Evolutionary conservation across 2,797 vertebrate genomes (phyloP), one percentile per base, ranked within the genome.

Genomic region (Acrossocheilus fasciatus): DNA sequence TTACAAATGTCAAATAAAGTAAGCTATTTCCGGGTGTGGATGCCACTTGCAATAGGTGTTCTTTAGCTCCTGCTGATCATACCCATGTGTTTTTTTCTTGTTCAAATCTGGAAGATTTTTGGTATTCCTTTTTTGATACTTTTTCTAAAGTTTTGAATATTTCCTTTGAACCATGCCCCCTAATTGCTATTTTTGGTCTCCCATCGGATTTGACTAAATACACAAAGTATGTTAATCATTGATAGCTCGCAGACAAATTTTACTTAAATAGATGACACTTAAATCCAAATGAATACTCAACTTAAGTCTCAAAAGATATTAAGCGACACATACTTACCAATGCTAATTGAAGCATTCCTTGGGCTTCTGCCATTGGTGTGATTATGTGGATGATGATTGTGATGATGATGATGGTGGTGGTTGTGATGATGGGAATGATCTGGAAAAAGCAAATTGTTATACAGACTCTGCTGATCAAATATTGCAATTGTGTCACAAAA

Each of bases 401-500:
- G 90, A 9, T 92, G 91, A 79, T 90, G 86, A 9, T 91, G 91
- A 90, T 43, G 3, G 7, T 93, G 92, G 66, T 26, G 41, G 4
- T 91, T 90, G 20, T 86, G 74, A 41, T 92, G 88, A 50, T 89
- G 90, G 76, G 89, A 84, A 54, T 91, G 87, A 15, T 88, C 93
- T 95, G 52, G 30, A 76, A 87, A 17, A 18, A 84, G 9, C 0
- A 0, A 26, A 82, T 12, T 78, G n/a, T 69, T 17, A 86, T n/a
- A 82, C 18, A 74, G 18, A 57, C 36, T 54, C 36, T n/a, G 20
- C 43, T 20, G 11, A 54, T 47, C 54, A 84, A n/a, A n/a, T 39
- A 68, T 62, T 4, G 36, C 6, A 14, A 70, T 34, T 20, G 36
- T 20, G 52, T 17, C 15, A 70, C 11, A 70, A 3, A 36, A 76